Evolutionary conservation across 1,140 invertebrate genomes (phyloP), one percentile per base, ranked within the genome.

Genomic region (Capitella teleta): DNA sequence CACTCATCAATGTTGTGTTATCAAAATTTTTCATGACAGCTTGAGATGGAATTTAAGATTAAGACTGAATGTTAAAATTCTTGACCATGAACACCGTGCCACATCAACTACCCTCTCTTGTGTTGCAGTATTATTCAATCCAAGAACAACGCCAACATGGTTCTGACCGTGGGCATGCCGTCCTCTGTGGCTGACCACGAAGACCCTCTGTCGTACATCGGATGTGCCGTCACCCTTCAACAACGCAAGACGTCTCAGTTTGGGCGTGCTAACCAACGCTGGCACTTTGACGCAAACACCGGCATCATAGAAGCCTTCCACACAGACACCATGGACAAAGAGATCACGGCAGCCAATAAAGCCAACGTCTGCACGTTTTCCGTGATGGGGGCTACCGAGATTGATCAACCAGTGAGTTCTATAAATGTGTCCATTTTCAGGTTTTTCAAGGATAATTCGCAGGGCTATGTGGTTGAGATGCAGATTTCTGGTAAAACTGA

Each of bases 291-390:
- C 54, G 58, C 62, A 36, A 61, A 66, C 40, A 63, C 62, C 24
- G 68, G 68, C 28, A 60, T 63, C 46, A 63, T 72, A 32, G 53
- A 61, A 45, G 65, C 70, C n/a, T 71, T 72, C 49, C 49, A 60
- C 24, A 55, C 67, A 6, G 58, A 67, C 32, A 42, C 52, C 12
- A 49, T 59, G 21, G 67, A 72, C 44, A 68, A 64, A 56, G 70
- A 70, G 52, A 69, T 72, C 23, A 70, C 68, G 6, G 65, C 67
- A 5, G 68, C 70, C 6, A 72, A 65, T 55, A 63, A 63, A 47
- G 66, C 62, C 1, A 65, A 70, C 54, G 63, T 72, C 4, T 72
- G 70, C 52, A 69, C 67, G 8, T 69, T 58, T 54, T 57, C 68
- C 44, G 64, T 72, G n/a, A 55, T 61, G 24, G 51, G 59, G 48